Percentiles rank a stretch among this genome's conserved stretches.
phyloP scores from a whole-genome alignment of 2,113 vertebrate genomes.

The Eulacestoma nigropectus region DNA sequence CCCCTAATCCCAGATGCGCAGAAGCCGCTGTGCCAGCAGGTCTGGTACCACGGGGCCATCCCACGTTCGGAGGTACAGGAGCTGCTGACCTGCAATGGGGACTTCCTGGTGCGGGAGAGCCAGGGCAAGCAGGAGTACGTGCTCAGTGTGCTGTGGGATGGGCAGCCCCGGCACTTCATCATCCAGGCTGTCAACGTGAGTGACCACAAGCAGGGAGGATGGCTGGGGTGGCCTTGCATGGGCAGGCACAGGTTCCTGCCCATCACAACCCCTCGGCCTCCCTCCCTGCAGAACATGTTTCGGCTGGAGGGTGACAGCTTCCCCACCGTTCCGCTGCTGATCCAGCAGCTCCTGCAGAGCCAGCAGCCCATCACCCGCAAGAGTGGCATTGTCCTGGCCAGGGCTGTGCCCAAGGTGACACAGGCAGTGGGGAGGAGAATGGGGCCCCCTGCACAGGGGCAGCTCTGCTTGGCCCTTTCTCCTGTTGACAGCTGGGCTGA shows the following conservation, averaged over 20 bases:
- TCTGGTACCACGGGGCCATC: conserved; percentile 94
- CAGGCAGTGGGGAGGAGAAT: not conserved
- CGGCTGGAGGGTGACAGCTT: conserved; percentile 91
- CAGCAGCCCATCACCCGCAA: conserved; percentile 85
- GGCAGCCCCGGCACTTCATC: conserved; percentile 90
- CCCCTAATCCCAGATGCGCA: conserved; percentile 75
- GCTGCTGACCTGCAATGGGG: conserved; percentile 80
- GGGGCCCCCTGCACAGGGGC: fast-evolving
- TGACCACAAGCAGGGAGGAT: not conserved
- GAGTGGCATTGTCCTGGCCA: conserved; percentile 76
- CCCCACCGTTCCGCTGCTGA: conserved; percentile 81
- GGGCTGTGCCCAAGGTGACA: conserved; percentile 80
- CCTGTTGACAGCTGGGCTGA: not conserved
- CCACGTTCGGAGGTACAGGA: conserved; percentile 85
- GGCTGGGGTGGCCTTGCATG: not conserved
- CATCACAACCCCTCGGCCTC: not conserved
- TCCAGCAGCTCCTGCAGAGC: conserved; percentile 79
- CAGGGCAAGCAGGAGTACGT: conserved; percentile 92
- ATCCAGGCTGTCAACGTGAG: conserved; percentile 86
- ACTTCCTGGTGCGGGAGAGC: conserved; percentile 94
- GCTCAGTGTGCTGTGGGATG: conserved; percentile 87
- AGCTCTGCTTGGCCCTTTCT: not conserved
- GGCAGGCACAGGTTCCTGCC: not conserved
- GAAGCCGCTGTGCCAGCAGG: conserved; percentile 87
- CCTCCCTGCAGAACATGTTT: conserved; percentile 78